Evolutionary conservation across 2,797 vertebrate species (phyloP).

Genomic region (Neostethus bicornis): DNA sequence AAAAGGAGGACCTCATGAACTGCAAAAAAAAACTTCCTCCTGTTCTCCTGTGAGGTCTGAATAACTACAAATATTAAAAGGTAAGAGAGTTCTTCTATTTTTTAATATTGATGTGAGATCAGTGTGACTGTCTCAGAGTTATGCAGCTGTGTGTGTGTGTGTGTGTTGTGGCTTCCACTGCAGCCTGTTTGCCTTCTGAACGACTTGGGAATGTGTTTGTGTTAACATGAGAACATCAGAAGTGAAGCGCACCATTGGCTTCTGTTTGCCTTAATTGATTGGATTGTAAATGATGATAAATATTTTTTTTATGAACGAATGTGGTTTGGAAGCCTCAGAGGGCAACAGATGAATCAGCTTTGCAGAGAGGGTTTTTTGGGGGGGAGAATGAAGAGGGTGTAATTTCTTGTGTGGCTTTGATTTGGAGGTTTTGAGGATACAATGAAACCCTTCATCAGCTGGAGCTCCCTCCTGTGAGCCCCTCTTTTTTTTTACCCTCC

Average conservation of each 20-base stretch:
- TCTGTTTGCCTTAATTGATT: background rate
- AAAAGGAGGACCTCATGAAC: constrained; percentile 18
- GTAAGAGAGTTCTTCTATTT: constrained; percentile 43
- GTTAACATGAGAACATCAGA: background rate
- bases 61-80: constrained; percentile 36
- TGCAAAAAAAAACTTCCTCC: constrained; percentile 62
- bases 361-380: constrained; percentile 32
- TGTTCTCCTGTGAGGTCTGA: constrained; percentile 23
- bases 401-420: constrained; percentile 17
- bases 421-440: constrained; percentile 44
- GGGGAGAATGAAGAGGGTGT: constrained; percentile 19
- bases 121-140: constrained; percentile 25
- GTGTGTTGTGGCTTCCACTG: constrained; percentile 35
- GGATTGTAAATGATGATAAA: constrained; percentile 11
- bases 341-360: constrained; percentile 68
- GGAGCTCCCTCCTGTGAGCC: constrained; percentile 39
- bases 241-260: background rate
- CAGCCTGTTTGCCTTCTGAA: constrained; percentile 2
- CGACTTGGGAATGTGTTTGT: constrained; percentile 13
- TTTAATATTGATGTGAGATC: background rate
- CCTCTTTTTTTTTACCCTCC: constrained; percentile 30
- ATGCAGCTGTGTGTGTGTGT: constrained; percentile 49
- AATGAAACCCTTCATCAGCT: constrained; percentile 70
- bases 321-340: background rate
- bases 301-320: background rate